Conservation (phyloP, 2,113 vertebrate genomes). For the Formicarius rufipectus region DNA sequence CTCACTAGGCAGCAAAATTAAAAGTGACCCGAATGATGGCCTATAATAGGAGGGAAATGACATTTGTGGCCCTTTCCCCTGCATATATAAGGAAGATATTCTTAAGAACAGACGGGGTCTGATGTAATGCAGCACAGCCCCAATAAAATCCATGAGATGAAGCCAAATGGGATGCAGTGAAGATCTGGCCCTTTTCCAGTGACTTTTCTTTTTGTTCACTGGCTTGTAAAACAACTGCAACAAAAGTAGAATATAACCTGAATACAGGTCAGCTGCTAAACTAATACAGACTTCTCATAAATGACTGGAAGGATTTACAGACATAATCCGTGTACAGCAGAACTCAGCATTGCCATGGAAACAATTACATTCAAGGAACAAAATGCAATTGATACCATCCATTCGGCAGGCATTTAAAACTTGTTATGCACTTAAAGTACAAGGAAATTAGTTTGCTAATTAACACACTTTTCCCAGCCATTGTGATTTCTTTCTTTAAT, state of each 20-base stretch:
- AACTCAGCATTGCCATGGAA: conserved; percentile 25
- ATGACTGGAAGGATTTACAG: conserved; percentile 2
- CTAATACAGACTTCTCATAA: conserved; percentile 23
- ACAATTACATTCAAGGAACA: conserved; percentile 42
- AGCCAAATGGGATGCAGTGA: neutral
- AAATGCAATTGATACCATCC: conserved; percentile 8
- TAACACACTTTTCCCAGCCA: conserved; percentile 35
- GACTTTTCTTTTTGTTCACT: neutral
- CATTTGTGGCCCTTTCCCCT: neutral
- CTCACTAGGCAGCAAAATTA: neutral
- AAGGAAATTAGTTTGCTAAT: conserved; percentile 55
- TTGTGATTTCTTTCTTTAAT: conserved; percentile 28
- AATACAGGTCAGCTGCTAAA: conserved; percentile 34
- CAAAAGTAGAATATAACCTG: neutral
- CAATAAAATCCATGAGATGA: neutral
- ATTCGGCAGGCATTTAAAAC: conserved; percentile 50
- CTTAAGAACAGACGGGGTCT: neutral
- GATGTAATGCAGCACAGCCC: neutral
- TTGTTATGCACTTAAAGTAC: conserved; percentile 31
- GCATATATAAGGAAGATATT: neutral
- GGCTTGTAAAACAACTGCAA: conserved; percentile 5
- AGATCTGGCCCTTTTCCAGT: neutral
- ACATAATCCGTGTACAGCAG: neutral
- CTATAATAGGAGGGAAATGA: neutral
- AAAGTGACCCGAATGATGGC: neutral